phyloP scores from a whole-genome alignment of 2,888 invertebrate species.

The Andrena hattorfiana region DNA sequence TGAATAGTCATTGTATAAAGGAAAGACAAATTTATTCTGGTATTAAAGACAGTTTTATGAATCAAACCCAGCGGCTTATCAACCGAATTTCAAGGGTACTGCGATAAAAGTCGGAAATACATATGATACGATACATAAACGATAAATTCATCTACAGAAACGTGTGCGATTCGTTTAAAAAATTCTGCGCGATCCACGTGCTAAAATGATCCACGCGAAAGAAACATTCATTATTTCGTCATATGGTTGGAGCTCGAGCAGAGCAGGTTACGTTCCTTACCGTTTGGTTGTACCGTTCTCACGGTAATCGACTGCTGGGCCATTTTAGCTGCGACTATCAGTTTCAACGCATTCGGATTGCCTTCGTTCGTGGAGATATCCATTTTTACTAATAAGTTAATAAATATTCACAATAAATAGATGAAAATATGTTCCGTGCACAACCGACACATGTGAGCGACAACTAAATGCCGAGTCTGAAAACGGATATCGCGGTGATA shows the following conservation, averaged over 20 bases:
- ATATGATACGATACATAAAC: neutral
- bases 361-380: conserved; percentile 91
- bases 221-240: conserved; percentile 39
- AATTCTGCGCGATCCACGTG: neutral
- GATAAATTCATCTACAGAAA: neutral
- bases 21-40: neutral
- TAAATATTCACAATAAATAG: conserved; percentile 82
- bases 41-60: neutral
- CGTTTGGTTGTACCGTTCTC: conserved; percentile 87
- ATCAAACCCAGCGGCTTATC: neutral
- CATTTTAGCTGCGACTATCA: conserved; percentile 90
- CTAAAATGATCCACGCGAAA: conserved; percentile 34
- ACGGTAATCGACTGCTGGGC: conserved; percentile 87
- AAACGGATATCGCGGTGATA: conserved; percentile 16
- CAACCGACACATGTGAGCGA: conserved; percentile 79
- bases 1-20: neutral
- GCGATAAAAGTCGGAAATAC: neutral
- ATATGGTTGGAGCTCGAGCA: conserved; percentile 29
- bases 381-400: conserved; percentile 86
- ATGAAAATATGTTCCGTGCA: conserved; percentile 77
- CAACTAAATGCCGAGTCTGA: conserved; percentile 59
- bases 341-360: conserved; percentile 91
- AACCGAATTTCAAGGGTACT: neutral
- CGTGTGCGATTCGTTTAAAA: neutral
- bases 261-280: conserved; percentile 85